These are phyloP conservation scores for Endotricha flammealis DNA, from an alignment of 2,888 invertebrate genomes.

Conservation along the genomic window DNA sequence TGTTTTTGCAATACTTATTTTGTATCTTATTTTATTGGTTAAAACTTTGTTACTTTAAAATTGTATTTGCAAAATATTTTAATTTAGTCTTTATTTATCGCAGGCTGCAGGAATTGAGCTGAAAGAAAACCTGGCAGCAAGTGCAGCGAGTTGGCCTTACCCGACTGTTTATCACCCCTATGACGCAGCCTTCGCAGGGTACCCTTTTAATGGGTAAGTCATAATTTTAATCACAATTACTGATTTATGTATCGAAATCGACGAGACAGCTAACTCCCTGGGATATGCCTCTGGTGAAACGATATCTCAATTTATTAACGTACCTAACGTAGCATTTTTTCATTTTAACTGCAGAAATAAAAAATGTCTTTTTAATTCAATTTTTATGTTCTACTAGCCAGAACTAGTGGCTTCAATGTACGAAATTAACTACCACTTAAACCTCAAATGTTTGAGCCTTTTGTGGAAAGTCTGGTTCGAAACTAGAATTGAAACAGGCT, in stretches of 20 bases:
- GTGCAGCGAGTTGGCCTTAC: slow-evolving; percentile 92
- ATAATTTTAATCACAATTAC: slow-evolving; percentile 17
- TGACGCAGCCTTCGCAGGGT: slow-evolving; percentile 94
- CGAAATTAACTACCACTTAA: too few species aligned
- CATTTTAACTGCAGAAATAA: too few species aligned
- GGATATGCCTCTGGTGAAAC: slow-evolving; percentile 1
- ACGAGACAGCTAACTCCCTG: slow-evolving; percentile 4
- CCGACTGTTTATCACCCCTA: slow-evolving; percentile 95
- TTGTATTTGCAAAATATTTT: background rate
- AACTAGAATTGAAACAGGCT: background rate
- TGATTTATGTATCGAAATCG: slow-evolving; percentile 13
- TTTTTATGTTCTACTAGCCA: too few species aligned
- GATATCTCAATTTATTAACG: too few species aligned
- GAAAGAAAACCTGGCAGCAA: slow-evolving; percentile 91
- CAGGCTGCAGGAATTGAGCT: slow-evolving; percentile 92
- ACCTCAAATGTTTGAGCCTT: too few species aligned
- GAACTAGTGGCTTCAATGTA: too few species aligned
- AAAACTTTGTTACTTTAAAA: too few species aligned
- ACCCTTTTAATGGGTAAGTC: slow-evolving; percentile 96
- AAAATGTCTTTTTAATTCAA: too few species aligned
- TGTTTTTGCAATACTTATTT: too few species aligned
- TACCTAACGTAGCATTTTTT: too few species aligned
- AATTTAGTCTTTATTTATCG: slow-evolving; percentile 33
- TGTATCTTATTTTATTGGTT: too few species aligned
- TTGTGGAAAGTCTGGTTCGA: background rate